phyloP scores from a whole-genome alignment of 1,140 invertebrate genomes.

The Zelostemma sp. region DNA sequence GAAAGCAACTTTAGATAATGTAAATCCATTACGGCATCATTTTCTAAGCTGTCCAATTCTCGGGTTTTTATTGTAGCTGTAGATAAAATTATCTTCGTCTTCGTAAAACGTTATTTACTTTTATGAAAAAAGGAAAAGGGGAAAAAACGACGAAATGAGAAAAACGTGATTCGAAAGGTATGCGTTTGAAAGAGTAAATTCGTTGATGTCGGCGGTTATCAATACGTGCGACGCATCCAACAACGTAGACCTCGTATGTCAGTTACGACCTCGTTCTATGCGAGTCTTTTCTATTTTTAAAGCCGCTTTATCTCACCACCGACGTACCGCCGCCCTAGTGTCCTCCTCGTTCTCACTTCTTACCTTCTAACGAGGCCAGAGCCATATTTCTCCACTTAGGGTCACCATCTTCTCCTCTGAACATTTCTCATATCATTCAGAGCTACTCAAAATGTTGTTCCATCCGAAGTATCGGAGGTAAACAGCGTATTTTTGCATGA shows the following conservation, averaged over 20 bases:
- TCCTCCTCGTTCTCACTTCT: slow-evolving; percentile 19
- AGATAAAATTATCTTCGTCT: background rate
- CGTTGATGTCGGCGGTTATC: slow-evolving; percentile 4
- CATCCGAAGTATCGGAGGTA: background rate
- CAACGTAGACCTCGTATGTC: slow-evolving; percentile 6
- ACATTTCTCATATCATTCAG: slow-evolving; percentile 3
- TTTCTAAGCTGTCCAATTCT: too few species aligned
- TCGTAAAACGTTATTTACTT: background rate
- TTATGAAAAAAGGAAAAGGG: background rate
- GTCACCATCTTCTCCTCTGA: background rate
- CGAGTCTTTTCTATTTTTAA: slow-evolving; percentile 27
- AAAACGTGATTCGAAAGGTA: slow-evolving; percentile 2
- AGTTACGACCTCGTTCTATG: slow-evolving; percentile 23
- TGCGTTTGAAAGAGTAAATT: background rate
- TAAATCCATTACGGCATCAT: too few species aligned
- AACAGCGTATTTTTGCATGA: background rate
- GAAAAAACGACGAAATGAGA: background rate
- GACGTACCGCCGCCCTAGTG: slow-evolving; percentile 6
- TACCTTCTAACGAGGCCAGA: slow-evolving; percentile 26
- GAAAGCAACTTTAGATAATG: too few species aligned
- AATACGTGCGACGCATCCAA: slow-evolving; percentile 4
- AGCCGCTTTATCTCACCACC: slow-evolving; percentile 22
- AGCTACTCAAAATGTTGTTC: slow-evolving; percentile 2
- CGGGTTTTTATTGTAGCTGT: too few species aligned
- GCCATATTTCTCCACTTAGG: slow-evolving; percentile 22